Evolutionary conservation across 2,888 invertebrate genomes (phyloP).

Genomic region (Harpalus rufipes): DNA sequence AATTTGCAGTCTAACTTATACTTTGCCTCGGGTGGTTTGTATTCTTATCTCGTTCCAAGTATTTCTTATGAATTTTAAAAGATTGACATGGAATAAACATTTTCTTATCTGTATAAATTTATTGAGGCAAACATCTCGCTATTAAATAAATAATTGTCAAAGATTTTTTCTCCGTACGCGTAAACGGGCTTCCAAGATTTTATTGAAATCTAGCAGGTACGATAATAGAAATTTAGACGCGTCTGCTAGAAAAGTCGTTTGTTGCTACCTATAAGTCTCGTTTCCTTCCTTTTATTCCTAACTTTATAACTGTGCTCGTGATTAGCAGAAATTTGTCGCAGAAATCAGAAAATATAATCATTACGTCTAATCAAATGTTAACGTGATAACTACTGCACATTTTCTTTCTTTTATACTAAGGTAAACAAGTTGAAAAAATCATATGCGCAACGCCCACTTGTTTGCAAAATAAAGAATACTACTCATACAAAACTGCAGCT

Average conservation of each 20-base stretch:
- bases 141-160: conserved; percentile 21
- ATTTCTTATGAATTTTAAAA: conserved; percentile 40
- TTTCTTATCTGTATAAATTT: conserved; percentile 8
- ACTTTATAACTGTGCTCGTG: conserved; percentile 33
- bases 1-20: not conserved
- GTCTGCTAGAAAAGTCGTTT: conserved; percentile 7
- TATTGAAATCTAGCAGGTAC: conserved; percentile 25
- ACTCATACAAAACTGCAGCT: not conserved
- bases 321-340: conserved; percentile 32
- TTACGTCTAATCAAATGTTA: conserved; percentile 33
- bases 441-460: conserved; percentile 29
- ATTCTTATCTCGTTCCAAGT: conserved; percentile 22
- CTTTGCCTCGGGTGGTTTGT: conserved; percentile 18
- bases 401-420: conserved; percentile 23
- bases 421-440: conserved; percentile 30
- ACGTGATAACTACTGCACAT: conserved; percentile 40
- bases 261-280: conserved; percentile 10
- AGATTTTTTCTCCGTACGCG: not conserved
- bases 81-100: conserved; percentile 23
- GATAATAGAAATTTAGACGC: conserved; percentile 12
- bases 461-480: conserved; percentile 27
- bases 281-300: conserved; percentile 30
- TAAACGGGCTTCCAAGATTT: not conserved
- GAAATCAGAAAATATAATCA: conserved; percentile 42
- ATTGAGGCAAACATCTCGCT: conserved; percentile 3